Conservation (phyloP, 2,113 vertebrate species). For the Melospiza melodia region DNA sequence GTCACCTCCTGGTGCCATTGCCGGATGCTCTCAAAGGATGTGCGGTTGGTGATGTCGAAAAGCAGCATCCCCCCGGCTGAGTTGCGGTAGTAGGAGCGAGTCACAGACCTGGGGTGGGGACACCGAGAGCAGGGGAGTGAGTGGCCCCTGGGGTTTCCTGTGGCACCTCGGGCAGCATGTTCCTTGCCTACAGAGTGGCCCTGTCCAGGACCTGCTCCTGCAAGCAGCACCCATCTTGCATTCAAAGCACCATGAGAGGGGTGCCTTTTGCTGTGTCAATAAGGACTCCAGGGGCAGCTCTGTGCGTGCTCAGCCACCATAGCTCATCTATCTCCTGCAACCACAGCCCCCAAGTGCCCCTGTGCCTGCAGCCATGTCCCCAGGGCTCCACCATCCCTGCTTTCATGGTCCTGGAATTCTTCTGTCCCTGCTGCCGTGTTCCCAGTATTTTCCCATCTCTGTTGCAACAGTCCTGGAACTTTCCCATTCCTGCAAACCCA, state of each 20-base stretch:
- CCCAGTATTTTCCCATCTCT: neutral
- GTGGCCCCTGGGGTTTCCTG: neutral
- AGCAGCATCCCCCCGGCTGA: slow-evolving; percentile 82
- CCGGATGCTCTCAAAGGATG: slow-evolving; percentile 79
- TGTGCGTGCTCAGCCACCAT: neutral
- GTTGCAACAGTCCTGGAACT: neutral
- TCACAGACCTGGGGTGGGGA: slow-evolving; percentile 78
- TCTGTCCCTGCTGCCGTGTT: neutral
- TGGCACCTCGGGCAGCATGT: fast-evolving
- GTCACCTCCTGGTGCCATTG: slow-evolving; percentile 82
- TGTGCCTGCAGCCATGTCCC: neutral
- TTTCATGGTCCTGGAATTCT: neutral
- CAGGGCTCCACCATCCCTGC: neutral
- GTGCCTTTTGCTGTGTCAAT: neutral
- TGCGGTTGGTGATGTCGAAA: slow-evolving; percentile 81
- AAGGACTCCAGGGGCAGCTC: neutral
- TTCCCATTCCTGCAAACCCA: neutral
- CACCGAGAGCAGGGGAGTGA: neutral
- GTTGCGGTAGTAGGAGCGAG: slow-evolving; percentile 84
- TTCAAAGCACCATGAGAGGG: fast-evolving
- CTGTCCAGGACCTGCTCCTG: neutral
- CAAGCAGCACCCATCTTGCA: fast-evolving
- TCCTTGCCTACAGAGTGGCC: neutral
- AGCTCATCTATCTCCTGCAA: neutral
- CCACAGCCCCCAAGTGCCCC: neutral